These are phyloP conservation scores for Taeniopygia guttata DNA, from an alignment of 2,797 vertebrate genomes.

Conservation along the genomic window DNA sequence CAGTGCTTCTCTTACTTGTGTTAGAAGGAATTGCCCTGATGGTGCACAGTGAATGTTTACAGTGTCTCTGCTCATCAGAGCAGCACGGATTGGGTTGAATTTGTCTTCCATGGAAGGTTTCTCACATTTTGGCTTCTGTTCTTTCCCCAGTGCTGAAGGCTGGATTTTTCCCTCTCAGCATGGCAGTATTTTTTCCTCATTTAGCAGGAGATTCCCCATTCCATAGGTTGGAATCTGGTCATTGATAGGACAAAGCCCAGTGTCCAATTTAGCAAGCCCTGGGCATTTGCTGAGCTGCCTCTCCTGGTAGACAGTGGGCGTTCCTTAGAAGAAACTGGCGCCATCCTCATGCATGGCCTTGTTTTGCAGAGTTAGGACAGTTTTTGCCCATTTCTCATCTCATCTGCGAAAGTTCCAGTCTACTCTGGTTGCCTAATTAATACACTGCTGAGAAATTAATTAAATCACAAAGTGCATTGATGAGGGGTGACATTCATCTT, in stretches of 20 bases:
- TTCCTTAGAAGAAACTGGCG: neutral
- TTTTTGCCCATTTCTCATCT: slow-evolving; percentile 64
- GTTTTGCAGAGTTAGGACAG: slow-evolving; percentile 14
- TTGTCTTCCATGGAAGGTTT: neutral
- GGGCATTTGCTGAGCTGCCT: neutral
- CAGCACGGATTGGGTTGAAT: neutral
- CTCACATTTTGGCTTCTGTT: neutral
- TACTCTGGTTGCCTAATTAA: slow-evolving; percentile 68
- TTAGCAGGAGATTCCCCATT: neutral
- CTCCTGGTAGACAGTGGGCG: neutral
- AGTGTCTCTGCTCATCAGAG: neutral
- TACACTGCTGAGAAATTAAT: slow-evolving; percentile 75
- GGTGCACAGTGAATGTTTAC: neutral
- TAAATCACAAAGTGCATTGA: slow-evolving; percentile 49
- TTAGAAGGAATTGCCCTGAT: neutral
- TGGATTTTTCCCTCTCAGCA: neutral
- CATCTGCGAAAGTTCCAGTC: slow-evolving; percentile 66
- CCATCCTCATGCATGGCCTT: neutral
- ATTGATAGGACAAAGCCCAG: neutral
- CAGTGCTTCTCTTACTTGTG: accelerated
- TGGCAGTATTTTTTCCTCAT: neutral
- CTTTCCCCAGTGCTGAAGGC: neutral
- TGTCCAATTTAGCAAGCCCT: neutral
- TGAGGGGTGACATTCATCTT: slow-evolving; percentile 59
- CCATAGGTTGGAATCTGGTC: neutral